These are phyloP conservation scores for Cariama cristata DNA, from an alignment of 2,113 vertebrate genomes.

Conservation along the genomic window DNA sequence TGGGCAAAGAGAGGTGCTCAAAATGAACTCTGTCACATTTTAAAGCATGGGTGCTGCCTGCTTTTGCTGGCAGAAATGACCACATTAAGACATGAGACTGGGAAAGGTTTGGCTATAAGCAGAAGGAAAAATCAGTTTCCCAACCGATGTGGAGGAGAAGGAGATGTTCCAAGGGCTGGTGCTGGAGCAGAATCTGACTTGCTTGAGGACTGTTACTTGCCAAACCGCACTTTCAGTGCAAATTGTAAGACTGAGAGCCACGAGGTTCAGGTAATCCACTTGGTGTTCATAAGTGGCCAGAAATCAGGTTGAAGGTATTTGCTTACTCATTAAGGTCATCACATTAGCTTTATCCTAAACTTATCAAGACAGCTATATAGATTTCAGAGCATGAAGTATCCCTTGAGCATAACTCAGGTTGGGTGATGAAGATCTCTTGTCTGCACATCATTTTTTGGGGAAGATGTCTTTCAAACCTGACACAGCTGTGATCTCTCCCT, in stretches of 20 bases:
- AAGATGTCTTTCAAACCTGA: not conserved
- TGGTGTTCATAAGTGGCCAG: not conserved
- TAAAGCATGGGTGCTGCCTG: not conserved
- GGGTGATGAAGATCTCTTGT: not conserved
- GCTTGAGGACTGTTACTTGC: not conserved
- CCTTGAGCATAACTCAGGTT: not conserved
- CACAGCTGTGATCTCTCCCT: not conserved
- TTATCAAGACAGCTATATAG: not conserved
- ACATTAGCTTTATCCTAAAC: not conserved
- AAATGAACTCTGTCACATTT: not conserved
- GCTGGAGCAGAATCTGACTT: not conserved
- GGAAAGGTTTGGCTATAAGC: not conserved
- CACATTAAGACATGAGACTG: not conserved
- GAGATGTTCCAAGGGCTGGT: not conserved
- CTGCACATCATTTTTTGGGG: not conserved
- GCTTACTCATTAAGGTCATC: not conserved
- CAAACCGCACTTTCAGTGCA: fast-evolving
- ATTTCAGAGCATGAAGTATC: not conserved
- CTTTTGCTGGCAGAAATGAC: not conserved
- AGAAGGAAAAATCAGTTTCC: not conserved
- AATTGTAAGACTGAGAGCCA: not conserved
- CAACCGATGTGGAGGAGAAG: not conserved
- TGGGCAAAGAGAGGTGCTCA: not conserved
- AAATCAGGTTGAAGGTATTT: not conserved
- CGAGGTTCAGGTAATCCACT: not conserved